A percentile compares a stretch with the other conserved stretches of the same genome.
Evolutionary conservation across 2,888 invertebrate species (phyloP).

Genomic region (Nomada fucata): DNA sequence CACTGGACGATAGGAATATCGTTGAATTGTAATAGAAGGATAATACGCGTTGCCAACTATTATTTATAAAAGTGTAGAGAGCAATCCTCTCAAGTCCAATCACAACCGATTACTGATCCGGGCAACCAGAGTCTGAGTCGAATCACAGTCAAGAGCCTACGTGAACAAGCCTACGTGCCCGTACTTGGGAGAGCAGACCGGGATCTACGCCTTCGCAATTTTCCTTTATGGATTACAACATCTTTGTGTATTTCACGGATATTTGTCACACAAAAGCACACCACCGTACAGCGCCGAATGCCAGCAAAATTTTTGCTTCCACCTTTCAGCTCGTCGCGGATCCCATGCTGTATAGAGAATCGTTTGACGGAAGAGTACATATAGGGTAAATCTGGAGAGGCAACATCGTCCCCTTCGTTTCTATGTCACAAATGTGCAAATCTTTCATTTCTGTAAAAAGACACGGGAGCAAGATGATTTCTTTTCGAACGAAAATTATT

Average conservation of each 20-base stretch:
- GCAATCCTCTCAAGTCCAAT: conserved; percentile 63
- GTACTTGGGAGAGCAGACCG: conserved; percentile 67
- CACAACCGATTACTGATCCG: conserved; percentile 65
- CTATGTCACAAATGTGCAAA: no score
- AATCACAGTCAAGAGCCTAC: conserved; percentile 63
- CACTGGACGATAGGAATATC: neutral
- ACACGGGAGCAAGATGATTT: no score
- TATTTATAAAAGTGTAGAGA: conserved; percentile 7
- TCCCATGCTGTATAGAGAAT: no score
- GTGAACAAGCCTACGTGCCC: conserved; percentile 60
- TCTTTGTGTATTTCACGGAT: conserved; percentile 6
- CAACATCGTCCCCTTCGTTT: no score
- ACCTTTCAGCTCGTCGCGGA: no score
- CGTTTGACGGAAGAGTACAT: no score
- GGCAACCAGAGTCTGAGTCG: conserved; percentile 49
- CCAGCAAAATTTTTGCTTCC: no score
- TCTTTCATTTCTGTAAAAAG: no score
- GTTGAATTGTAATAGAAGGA: neutral
- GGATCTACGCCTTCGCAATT: conserved; percentile 74
- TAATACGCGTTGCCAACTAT: neutral
- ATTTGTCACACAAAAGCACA: neutral
- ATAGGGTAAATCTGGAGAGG: no score
- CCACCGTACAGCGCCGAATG: no score
- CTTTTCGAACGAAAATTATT: no score
- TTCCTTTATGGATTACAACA: conserved; percentile 63